Conservation (phyloP, 2,888 invertebrate genomes). For the Ditylenchus weischeri region DNA sequence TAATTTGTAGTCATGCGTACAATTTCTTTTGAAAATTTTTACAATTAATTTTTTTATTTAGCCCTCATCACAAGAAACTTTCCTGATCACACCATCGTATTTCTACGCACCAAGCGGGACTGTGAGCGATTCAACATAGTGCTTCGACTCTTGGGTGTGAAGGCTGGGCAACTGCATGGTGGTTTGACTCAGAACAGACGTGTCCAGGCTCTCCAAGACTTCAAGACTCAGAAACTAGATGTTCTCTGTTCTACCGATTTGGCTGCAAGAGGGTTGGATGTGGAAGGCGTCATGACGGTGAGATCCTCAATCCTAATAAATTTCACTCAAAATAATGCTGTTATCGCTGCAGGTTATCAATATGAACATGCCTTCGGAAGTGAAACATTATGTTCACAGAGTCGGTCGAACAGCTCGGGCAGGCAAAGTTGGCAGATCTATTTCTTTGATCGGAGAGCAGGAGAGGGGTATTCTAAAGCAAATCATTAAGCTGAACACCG, state of each 20-base stretch:
- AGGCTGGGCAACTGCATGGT: conserved; percentile 83
- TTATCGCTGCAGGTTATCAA: conserved; percentile 73
- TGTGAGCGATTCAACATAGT: conserved; percentile 89
- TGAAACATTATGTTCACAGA: conserved; percentile 93
- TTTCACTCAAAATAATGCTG: background rate
- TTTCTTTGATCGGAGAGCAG: conserved; percentile 87
- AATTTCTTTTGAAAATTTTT: too few relatives aligned
- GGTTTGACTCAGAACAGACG: conserved; percentile 84
- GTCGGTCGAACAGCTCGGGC: conserved; percentile 94
- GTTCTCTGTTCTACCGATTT: conserved; percentile 86
- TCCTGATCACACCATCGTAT: conserved; percentile 84
- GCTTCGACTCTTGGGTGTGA: conserved; percentile 81
- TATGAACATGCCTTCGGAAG: conserved; percentile 86
- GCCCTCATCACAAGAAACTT: conserved; percentile 83
- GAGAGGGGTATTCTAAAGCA: conserved; percentile 87
- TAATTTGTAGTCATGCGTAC: too few relatives aligned
- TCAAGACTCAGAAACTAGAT: conserved; percentile 56
- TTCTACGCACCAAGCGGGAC: conserved; percentile 92
- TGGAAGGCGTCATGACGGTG: conserved; percentile 89
- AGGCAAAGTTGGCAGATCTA: conserved; percentile 78
- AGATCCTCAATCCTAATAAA: conserved; percentile 37
- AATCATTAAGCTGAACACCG: conserved; percentile 66
- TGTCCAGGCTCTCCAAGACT: conserved; percentile 53
- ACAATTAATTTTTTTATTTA: too few relatives aligned
- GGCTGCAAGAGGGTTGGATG: conserved; percentile 89